Evolutionary conservation across 2,888 invertebrate species (phyloP), one percentile per base, ranked within the genome.

Genomic region (Myopa testacea): DNA sequence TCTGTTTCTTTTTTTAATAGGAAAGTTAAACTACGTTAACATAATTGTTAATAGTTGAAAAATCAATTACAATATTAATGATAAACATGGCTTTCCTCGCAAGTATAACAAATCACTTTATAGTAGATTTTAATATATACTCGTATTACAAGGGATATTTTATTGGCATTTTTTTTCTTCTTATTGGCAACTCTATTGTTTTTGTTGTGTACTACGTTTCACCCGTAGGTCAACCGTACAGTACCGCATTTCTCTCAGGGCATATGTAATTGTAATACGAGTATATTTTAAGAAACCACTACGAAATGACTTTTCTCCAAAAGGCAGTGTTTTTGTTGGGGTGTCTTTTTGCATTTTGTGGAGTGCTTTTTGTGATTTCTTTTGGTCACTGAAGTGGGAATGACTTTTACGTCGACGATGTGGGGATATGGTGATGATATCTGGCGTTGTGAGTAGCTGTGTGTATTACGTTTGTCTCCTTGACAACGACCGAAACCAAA

Each of bases 111-210:
- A 26, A 26, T 26, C 26, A 2, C 26, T 26, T 26, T 26, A 26
- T 26, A 26, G 26, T 26, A 83, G 81, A 79, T 78, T 79, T 79
- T 79, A 80, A 26, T 26, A 26, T 26, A 2, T 26, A 26, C 26
- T 26, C 26, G 26, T 26, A 26, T 26, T 26, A 1, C 26, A 26
- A 26, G 26, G 1, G 26, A 26, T 26, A 26, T 26, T 78, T 82
- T 72, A 76, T 78, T 10, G 7, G 10, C 45, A 10, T 45, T 45
- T 45, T 1, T 45, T 6, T 45, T 3, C 10, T n/a, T n/a, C n/a
- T n/a, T n/a, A n/a, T n/a, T n/a, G n/a, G n/a, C 10, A 45, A 45
- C 7, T 45, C 45, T 45, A 8, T 45, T 45, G 45, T 45, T 45
- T 45, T 45, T 8, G 6, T n/a, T 10, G 55, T 55, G 14, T 55